Base-by-base conservation (phyloP, 2,888 invertebrate species). In the Caenorhabditis virilis region DNA sequence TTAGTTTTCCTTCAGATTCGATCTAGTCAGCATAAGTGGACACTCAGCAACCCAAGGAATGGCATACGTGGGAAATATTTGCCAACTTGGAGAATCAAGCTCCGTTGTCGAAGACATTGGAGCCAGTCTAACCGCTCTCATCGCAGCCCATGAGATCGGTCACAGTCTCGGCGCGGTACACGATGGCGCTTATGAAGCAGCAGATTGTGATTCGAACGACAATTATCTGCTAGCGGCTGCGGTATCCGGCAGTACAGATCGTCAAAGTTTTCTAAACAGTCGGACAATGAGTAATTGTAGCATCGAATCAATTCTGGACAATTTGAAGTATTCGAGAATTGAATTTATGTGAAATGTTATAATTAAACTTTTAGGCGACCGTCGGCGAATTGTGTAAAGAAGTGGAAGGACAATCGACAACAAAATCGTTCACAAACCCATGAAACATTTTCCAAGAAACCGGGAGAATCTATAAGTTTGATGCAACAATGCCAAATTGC, bases 61-160 rank as follows among this genome's bases (percentile, higher is more conserved):
- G 74, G 82, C 80, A 0, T 82, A 81, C 43, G 79, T 83, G n/a
- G 69, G 76, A 13, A 70, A 76, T 26, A 78, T 82, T 45, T 82
- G 82, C 49, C 56, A 62, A 35, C 47, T 54, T 33, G 76, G 72
- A 9, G 78, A 82, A 18, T 79, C 81, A 0, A 70, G 74, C 41
- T 74, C 76, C 26, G 76, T 82, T 3, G 79, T 82, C 22, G 82
- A 82, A 62, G 82, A 82, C 56, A 71, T 80, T 30, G 82, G 82
- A 11, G 82, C 74, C 3, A 63, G 78, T 35, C 70, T 78, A 13
- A 83, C 82, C 6, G 76, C 82, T n/a, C 69, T 75, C 7, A 80
- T 82, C 18, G 78, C 79, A 13, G 79, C 78, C 1, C 82, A 82
- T 53, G 82, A 82, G 54, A 54, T 82, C 43, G 79, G 72, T 1